Base-by-base conservation (phyloP, 2,113 vertebrate species). In the Rhinichthys klamathensis region DNA sequence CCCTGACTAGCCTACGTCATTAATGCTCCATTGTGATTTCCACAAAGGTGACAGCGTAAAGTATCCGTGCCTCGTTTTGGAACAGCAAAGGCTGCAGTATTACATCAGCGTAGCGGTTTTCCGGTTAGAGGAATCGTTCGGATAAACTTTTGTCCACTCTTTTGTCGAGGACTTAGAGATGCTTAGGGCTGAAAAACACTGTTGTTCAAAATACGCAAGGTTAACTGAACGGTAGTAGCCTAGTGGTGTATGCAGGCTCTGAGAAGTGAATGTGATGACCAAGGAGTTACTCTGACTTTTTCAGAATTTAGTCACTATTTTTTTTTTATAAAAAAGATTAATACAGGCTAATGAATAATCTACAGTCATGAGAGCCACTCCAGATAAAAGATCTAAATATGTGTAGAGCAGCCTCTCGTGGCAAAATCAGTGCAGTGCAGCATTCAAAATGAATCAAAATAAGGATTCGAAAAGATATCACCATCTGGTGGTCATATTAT, bases 1-100 rank as follows among this genome's bases (percentile, higher is more conserved):
- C 90, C 90, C 92, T 92, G 92, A 92, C 30, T 30, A 30, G 30
- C 30, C 80, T 88, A 78, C 79, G 91, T 87, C 84, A 85, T 92
- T 89, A 86, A 85, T 87, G 91, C 92, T 92, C 88, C 92, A 91
- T 35, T 84, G 90, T 70, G 32, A 72, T 91, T 92, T 91, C 90
- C 87, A 91, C 92, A 91, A 89, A 81, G 76, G 87, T 92, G 91
- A 93, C 91, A 89, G 88, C 79, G 86, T 63, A 88, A 92, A 90
- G 35, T 63, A 58, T 18, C 58, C 38, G 85, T 77, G 85, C 89
- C 80, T 84, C 51, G 75, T 90, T 74, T 65, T 78, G 87, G 90
- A 93, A 90, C 86, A 91, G 93, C 92, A 91, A 90, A 46, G 81
- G 46, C 89, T 90, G 93, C 92, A 91, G 78, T 27, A 3, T 72